Evolutionary conservation across 2,888 invertebrate genomes (phyloP), one percentile per base, ranked within the genome.

Genomic region (Cataglyphis altisquamis): DNA sequence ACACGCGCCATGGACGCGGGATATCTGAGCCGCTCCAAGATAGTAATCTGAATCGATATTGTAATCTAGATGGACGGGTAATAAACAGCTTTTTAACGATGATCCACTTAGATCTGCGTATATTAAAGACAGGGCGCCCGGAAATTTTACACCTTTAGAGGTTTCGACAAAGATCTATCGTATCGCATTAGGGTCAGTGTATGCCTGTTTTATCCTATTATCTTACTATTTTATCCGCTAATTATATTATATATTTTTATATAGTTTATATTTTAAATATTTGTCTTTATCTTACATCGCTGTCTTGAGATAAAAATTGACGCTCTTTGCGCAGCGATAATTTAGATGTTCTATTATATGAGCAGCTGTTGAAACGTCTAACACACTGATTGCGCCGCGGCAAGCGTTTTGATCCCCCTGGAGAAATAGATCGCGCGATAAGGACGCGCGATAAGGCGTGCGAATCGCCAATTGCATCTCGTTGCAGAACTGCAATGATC

Each of bases 11-110:
- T 29, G 68, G 57, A 67, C 52, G 21, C 32, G 67, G 21, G 55
- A 67, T 67, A 67, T 77, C 55, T 39, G 52, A 66, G 36, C 66
- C 66, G 15, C 10, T 8, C 66, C 15, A 9, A 67, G 77, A 67
- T 77, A 77, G 39, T 45, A 21, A 64, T 75, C 74, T 48, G 67
- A 77, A 77, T 77, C 77, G 52, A 77, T 77, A 77, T 25, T 55
- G 77, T 77, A 77, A 77, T 77, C 77, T 77, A 67, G 67, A 55
- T 63, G 77, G 67, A 55, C 39, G 39, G 52, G n/a, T 41, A 77
- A 55, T 55, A 74, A 74, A 74, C 63, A 77, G 77, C 36, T 55
- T 67, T 77, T 67, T 77, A 77, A 66, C 67, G 77, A 77, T 77
- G 77, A 55, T 67, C 77, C 29, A 77, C 29, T 77, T 77, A 10